phyloP scores from a whole-genome alignment of 2,888 invertebrate genomes.

The Agonopterix subpropinquella region DNA sequence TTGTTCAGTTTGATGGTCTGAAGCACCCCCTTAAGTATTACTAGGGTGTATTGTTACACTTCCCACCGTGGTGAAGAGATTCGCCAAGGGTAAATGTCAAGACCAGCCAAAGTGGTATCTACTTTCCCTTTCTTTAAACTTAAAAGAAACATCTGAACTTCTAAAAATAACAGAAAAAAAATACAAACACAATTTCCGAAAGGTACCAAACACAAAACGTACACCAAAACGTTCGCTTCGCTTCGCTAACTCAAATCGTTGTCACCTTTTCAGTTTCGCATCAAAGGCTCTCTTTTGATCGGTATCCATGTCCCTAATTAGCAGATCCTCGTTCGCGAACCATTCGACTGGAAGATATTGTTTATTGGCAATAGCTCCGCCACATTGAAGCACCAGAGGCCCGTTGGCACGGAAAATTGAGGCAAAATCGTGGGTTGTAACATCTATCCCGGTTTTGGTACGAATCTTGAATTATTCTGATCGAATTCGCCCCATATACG shows the following conservation, averaged over 20 bases:
- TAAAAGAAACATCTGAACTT: no score
- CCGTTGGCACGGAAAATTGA: conserved; percentile 68
- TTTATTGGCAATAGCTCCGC: conserved; percentile 66
- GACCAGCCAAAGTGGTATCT: no score
- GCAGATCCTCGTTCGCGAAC: conserved; percentile 53
- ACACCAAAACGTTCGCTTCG: conserved; percentile 23
- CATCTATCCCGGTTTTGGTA: conserved; percentile 30
- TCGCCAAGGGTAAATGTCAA: no score
- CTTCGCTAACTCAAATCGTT: conserved; percentile 37
- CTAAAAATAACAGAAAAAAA: no score
- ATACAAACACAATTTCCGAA: no score
- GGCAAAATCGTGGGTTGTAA: conserved; percentile 49
- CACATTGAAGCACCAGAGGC: conserved; percentile 23
- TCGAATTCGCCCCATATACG: background rate
- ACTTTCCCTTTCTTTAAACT: no score
- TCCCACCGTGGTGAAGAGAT: no score
- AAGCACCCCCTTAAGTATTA: no score
- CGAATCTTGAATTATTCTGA: conserved; percentile 23
- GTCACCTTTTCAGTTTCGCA: conserved; percentile 64
- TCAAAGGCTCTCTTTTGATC: conserved; percentile 65
- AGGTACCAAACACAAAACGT: conserved; percentile 17
- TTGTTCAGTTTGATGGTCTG: no score
- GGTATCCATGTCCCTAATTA: conserved; percentile 67
- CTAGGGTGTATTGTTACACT: no score
- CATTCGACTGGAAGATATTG: conserved; percentile 67